Base-by-base conservation (phyloP, 2,888 invertebrate genomes). In the Erebia palarica region DNA sequence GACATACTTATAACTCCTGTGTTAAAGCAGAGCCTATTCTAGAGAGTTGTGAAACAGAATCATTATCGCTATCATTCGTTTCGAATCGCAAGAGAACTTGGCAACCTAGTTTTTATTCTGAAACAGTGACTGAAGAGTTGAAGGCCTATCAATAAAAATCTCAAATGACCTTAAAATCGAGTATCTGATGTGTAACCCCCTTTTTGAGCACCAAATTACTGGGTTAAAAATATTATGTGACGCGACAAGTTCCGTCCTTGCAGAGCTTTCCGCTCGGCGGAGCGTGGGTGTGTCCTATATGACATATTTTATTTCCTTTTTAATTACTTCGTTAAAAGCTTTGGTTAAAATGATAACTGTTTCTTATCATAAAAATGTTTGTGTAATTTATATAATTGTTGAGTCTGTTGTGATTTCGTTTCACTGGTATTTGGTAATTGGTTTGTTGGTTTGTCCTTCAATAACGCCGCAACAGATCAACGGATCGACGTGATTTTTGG, bases 241-340 rank as follows among this genome's bases (percentile, higher is more conserved):
- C 36, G 65, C 57, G 65, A 44, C 44, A 9, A n/a, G 49, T 14
- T 8, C 27, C 47, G 9, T 16, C 21, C n/a, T 65, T 44, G 57
- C 49, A 47, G 13, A 49, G 67, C 59, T 59, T 47, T 49, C 3
- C 27, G 59, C 67, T 67, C 59, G 1, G 59, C 49, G 10, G 68
- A 73, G 73, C 73, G 71, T 51, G 61, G 65, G 61, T 44, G 66
- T 61, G 61, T 21, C 70, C 71, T 59, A 66, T 71, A 71, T 71
- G 65, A 21, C 51, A 51, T 66, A 68, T 68, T 61, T 59, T 67
- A 59, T 67, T 67, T 66, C 21, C 47, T 59, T 59, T 49, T 59
- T 67, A 67, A 67, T 67, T 67, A 49, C 49, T 67, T n/a, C n/a
- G n/a, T n/a, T n/a, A n/a, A n/a, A n/a, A n/a, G n/a, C n/a, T n/a